Conservation (phyloP, 2,888 invertebrate genomes). For the Spialia ferax region DNA sequence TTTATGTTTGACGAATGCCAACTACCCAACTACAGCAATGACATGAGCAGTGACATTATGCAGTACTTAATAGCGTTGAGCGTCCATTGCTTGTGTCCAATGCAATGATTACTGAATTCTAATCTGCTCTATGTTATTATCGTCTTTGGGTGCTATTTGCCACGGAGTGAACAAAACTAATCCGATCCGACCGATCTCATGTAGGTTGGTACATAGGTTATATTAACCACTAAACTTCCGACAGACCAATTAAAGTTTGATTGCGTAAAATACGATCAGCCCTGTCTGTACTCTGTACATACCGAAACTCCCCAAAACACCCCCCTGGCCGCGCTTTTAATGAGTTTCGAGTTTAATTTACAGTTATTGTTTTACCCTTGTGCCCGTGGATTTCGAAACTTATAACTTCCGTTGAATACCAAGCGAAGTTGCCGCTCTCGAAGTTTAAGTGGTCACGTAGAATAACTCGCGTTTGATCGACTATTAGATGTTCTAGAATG, state of each 20-base stretch:
- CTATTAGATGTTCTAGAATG: constrained; percentile 34
- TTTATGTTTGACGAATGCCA: background rate
- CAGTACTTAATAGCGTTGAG: no score
- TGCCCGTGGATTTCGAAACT: constrained; percentile 64
- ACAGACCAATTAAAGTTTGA: constrained; percentile 73
- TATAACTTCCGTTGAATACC: constrained; percentile 63
- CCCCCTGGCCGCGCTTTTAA: constrained; percentile 67
- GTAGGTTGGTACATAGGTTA: constrained; percentile 41
- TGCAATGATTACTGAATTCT: background rate
- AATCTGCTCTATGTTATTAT: background rate
- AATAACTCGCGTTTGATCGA: constrained; percentile 48
- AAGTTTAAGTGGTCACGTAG: constrained; percentile 58
- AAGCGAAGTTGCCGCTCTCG: constrained; percentile 56
- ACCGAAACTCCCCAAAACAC: constrained; percentile 52
- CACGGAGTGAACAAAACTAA: constrained; percentile 32
- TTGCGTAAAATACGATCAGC: constrained; percentile 65
- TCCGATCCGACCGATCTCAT: constrained; percentile 45
- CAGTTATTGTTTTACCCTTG: constrained; percentile 79
- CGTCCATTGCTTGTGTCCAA: no score
- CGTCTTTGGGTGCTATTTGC: background rate
- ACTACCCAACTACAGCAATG: no score
- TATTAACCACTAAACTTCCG: constrained; percentile 55
- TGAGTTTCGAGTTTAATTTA: constrained; percentile 81
- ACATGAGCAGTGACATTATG: no score
- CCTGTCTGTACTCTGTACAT: constrained; percentile 54